Conservation (phyloP, 2,113 vertebrate genomes). For the Lagenorhynchus albirostris region DNA sequence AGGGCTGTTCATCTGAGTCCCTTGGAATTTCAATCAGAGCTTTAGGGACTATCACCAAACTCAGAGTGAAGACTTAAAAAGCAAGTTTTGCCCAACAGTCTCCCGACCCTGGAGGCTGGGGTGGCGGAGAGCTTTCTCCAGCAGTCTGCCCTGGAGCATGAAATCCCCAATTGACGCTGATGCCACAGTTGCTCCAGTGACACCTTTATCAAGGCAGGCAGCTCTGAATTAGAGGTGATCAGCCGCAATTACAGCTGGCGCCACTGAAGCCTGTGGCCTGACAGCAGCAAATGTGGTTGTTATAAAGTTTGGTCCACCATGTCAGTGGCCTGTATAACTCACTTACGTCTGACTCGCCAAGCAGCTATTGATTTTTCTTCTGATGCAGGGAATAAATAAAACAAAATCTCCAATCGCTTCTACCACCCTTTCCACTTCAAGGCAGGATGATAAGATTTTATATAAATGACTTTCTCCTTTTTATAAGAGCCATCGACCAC, state of each 20-base stretch:
- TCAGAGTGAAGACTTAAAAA: constrained; percentile 41
- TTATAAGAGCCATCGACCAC: neutral
- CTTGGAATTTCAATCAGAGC: constrained; percentile 30
- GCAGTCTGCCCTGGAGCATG: constrained; percentile 68
- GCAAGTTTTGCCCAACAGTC: neutral
- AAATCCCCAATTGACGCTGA: constrained; percentile 77
- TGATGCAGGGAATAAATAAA: constrained; percentile 83
- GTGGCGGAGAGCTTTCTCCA: neutral
- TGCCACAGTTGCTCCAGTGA: constrained; percentile 78
- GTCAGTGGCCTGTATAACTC: constrained; percentile 87
- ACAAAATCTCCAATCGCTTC: constrained; percentile 79
- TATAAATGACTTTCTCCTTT: neutral
- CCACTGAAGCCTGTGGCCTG: constrained; percentile 82
- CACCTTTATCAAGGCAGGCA: constrained; percentile 85
- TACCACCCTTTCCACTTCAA: constrained; percentile 75
- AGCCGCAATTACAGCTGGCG: constrained; percentile 87
- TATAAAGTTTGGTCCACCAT: constrained; percentile 85
- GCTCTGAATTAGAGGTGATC: constrained; percentile 88
- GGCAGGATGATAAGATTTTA: constrained; percentile 39
- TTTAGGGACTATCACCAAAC: neutral
- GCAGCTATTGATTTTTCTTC: constrained; percentile 83
- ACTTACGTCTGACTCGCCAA: constrained; percentile 83
- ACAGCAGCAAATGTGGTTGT: constrained; percentile 85
- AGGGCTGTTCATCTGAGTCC: neutral
- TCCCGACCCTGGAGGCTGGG: neutral